Percentiles rank a stretch among this genome's conserved stretches.
Evolutionary conservation across 2,888 invertebrate species (phyloP).

Genomic region (Nomada goodeniana): DNA sequence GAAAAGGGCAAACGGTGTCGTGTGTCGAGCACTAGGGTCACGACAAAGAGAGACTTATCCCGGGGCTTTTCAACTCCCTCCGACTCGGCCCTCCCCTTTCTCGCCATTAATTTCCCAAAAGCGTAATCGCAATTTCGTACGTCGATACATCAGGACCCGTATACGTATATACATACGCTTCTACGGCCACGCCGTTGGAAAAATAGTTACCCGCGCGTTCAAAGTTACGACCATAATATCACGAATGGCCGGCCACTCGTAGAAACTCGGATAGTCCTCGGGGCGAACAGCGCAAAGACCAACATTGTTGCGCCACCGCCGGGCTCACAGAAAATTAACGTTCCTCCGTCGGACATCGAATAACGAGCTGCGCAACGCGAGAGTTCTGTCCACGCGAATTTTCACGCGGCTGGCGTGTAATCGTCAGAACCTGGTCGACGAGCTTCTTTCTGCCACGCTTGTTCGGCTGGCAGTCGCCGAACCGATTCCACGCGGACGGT

Average conservation of each 20-base stretch:
- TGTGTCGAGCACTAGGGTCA: slow-evolving; percentile 63
- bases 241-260: not conserved
- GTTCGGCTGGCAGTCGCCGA: slow-evolving; percentile 20
- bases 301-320: not conserved
- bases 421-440: too few relatives aligned
- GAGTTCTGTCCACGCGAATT: not conserved
- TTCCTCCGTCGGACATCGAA: not conserved
- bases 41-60: slow-evolving; percentile 31
- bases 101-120: not conserved
- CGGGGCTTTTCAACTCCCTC: slow-evolving; percentile 10
- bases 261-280: not conserved
- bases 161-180: too few relatives aligned
- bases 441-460: too few relatives aligned
- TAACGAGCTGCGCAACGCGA: not conserved
- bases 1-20: slow-evolving; percentile 73
- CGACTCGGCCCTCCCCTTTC: not conserved
- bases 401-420: too few relatives aligned
- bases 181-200: too few relatives aligned
- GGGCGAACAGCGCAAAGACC: not conserved
- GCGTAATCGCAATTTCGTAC: too few relatives aligned
- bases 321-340: not conserved
- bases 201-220: too few relatives aligned
- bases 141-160: too few relatives aligned
- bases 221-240: too few relatives aligned
- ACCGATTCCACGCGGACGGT: slow-evolving; percentile 3